These are phyloP conservation scores for Podarcis lilfordi DNA, from an alignment of 2,797 vertebrate genomes.

Conservation along the genomic window DNA sequence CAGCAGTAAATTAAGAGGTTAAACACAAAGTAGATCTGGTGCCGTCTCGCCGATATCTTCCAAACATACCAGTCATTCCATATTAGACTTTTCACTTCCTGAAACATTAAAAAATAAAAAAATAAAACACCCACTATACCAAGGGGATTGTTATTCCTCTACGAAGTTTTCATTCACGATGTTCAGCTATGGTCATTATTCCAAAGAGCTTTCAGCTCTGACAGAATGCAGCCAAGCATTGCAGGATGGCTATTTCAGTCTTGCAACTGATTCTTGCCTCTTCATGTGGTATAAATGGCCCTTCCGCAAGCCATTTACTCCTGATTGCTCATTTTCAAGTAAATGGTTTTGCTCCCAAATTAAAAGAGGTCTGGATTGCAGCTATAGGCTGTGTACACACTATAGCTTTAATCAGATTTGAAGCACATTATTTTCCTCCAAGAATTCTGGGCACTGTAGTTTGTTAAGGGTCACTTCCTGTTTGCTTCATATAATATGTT, in stretches of 20 bases:
- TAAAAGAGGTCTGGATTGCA: neutral
- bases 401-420: too few species aligned
- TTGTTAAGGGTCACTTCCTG: too few species aligned
- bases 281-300: conserved; percentile 6
- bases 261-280: conserved; percentile 8
- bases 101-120: neutral
- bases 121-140: neutral
- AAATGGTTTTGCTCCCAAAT: conserved; percentile 1
- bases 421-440: too few species aligned
- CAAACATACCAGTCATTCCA: neutral
- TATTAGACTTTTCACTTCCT: conserved; percentile 3
- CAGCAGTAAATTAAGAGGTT: conserved; percentile 1
- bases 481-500: too few species aligned
- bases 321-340: conserved; percentile 4
- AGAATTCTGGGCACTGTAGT: too few species aligned
- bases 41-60: neutral
- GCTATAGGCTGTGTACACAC: neutral
- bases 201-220: neutral
- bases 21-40: neutral
- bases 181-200: conserved; percentile 4
- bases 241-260: neutral
- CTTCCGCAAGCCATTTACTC: conserved; percentile 7
- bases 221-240: conserved; percentile 9
- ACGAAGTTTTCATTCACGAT: neutral
- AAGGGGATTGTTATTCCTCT: neutral